These are phyloP conservation scores for Aculops lycopersici DNA, from an alignment of 1,140 invertebrate genomes.

Conservation along the genomic window DNA sequence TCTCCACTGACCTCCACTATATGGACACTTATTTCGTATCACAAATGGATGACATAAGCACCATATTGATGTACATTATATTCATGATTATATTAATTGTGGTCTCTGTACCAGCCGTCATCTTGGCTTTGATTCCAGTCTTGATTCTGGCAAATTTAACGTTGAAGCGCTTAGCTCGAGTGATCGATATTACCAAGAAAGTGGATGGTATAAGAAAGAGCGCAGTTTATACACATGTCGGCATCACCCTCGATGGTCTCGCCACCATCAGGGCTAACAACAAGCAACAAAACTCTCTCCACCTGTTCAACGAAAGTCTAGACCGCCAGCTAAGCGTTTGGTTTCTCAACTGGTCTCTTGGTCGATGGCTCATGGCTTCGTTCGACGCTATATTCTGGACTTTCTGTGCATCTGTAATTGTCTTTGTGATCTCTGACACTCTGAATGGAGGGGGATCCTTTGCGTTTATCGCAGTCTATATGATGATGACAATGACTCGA, in stretches of 20 bases:
- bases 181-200: neutral
- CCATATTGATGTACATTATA: constrained; percentile 23
- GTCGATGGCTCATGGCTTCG: too few species aligned
- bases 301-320: too few species aligned
- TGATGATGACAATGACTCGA: too few species aligned
- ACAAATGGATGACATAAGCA: constrained; percentile 31
- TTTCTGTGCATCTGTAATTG: too few species aligned
- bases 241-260: constrained; percentile 19
- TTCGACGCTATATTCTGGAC: too few species aligned
- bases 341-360: too few species aligned
- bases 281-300: too few species aligned
- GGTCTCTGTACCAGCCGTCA: constrained; percentile 30
- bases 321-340: too few species aligned
- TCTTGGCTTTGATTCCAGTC: constrained; percentile 34
- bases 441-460: too few species aligned
- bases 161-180: neutral
- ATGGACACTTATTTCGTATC: constrained; percentile 43
- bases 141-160: constrained; percentile 25
- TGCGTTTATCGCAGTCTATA: too few species aligned
- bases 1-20: constrained; percentile 50
- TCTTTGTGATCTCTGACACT: too few species aligned
- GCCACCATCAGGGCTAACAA: constrained; percentile 21
- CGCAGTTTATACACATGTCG: constrained; percentile 22
- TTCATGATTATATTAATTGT: constrained; percentile 36
- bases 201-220: constrained; percentile 13